Percentiles rank a stretch among this genome's conserved stretches.
These are phyloP conservation scores for Piezodorus guildinii DNA, from an alignment of 1,140 invertebrate species.

Conservation along the genomic window DNA sequence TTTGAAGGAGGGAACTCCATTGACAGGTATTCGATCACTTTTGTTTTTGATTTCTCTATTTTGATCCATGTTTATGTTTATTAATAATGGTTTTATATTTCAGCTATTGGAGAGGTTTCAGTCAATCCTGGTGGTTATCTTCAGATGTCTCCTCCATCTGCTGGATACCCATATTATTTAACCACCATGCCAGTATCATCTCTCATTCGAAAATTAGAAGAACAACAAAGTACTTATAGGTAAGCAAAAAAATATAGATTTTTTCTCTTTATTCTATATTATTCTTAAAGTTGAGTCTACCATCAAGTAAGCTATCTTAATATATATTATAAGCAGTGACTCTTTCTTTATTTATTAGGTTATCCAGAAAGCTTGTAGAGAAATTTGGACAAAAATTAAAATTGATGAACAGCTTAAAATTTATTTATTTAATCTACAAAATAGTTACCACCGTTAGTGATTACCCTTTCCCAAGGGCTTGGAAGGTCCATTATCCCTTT, in stretches of 20 bases:
- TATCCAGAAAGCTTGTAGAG: no score
- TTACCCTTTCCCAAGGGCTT: no score
- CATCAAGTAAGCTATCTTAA: background rate
- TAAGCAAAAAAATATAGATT: conserved; percentile 23
- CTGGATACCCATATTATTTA: conserved; percentile 56
- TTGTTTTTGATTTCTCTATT: background rate
- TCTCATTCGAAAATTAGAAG: conserved; percentile 51
- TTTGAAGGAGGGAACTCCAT: conserved; percentile 55
- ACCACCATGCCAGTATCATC: conserved; percentile 54
- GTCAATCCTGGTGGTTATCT: conserved; percentile 40
- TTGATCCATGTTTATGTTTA: background rate
- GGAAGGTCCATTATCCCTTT: no score
- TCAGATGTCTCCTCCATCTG: conserved; percentile 51
- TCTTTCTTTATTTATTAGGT: no score
- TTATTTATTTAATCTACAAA: no score
- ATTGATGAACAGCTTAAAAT: no score
- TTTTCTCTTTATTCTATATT: background rate
- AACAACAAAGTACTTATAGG: conserved; percentile 49
- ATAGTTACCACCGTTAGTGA: no score
- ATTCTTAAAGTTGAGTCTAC: background rate
- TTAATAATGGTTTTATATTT: conserved; percentile 6
- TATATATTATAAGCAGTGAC: no score
- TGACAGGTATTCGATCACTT: conserved; percentile 42
- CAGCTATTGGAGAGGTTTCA: conserved; percentile 46
- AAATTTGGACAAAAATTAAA: no score